These are phyloP conservation scores for Toxonevra muliebris DNA, from an alignment of 2,888 invertebrate genomes.

Conservation along the genomic window DNA sequence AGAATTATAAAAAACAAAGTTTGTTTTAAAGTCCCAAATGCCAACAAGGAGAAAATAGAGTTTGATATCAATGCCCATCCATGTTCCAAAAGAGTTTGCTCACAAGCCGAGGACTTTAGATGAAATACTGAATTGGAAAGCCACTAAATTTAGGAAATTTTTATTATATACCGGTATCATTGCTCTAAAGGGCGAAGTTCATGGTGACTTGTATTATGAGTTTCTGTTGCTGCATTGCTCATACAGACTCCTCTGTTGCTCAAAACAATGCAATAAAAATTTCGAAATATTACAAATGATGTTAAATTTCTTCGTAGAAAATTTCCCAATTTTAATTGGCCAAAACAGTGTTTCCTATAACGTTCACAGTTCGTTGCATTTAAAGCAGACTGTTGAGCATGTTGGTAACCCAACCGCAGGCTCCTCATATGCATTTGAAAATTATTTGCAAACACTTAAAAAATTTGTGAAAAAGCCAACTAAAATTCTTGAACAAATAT, in stretches of 20 bases:
- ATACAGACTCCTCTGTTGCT: constrained; percentile 27
- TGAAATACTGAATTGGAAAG: constrained; percentile 35
- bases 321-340: constrained; percentile 40
- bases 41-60: too few species aligned
- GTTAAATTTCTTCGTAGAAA: constrained; percentile 38
- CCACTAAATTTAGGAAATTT: constrained; percentile 37
- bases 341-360: constrained; percentile 44
- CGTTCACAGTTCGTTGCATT: constrained; percentile 42
- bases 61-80: constrained; percentile 12
- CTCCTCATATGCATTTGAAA: constrained; percentile 22
- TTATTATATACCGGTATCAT: constrained; percentile 30
- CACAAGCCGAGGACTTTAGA: constrained; percentile 32
- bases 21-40: too few species aligned
- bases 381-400: constrained; percentile 35
- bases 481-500: constrained; percentile 24
- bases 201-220: constrained; percentile 23
- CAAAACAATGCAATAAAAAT: constrained; percentile 24
- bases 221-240: constrained; percentile 29
- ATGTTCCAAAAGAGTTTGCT: constrained; percentile 30
- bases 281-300: constrained; percentile 35
- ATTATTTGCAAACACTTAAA: constrained; percentile 25
- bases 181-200: constrained; percentile 22
- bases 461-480: constrained; percentile 22
- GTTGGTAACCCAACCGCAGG: constrained; percentile 30
- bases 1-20: too few species aligned